phyloP scores from a whole-genome alignment of 2,113 vertebrate genomes.

The Carlito syrichta region DNA sequence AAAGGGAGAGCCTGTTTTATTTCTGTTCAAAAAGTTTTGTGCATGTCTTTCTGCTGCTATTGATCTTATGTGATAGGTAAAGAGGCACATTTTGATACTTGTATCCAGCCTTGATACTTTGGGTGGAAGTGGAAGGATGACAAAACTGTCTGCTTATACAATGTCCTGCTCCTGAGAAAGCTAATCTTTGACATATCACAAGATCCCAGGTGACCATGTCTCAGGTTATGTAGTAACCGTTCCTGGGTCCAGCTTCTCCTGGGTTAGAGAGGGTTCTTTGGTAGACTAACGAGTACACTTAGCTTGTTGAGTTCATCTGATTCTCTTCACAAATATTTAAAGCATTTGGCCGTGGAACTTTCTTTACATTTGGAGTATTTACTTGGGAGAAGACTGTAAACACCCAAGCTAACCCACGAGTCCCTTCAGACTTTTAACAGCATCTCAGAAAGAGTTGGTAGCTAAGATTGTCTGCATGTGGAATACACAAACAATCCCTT shows the following conservation, averaged over 20 bases:
- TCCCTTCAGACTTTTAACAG: not conserved
- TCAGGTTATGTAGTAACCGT: not conserved
- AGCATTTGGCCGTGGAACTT: not conserved
- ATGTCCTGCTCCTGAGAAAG: not conserved
- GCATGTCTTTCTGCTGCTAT: not conserved
- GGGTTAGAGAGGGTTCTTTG: not conserved
- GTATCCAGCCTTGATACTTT: not conserved
- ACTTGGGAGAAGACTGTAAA: not conserved
- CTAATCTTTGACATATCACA: not conserved
- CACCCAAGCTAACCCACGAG: not conserved
- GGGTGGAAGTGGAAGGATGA: not conserved
- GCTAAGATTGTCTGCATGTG: not conserved
- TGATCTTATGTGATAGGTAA: not conserved
- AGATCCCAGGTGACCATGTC: not conserved
- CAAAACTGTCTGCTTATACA: not conserved
- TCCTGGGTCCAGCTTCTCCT: not conserved
- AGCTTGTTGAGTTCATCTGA: not conserved
- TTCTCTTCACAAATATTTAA: not conserved
- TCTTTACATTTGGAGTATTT: not conserved
- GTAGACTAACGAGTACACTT: not conserved
- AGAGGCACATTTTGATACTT: not conserved
- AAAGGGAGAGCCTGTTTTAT: not conserved
- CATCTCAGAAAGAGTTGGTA: not conserved
- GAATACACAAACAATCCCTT: not conserved
- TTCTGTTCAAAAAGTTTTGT: not conserved